Conservation (phyloP, 2,888 invertebrate species). For the Salticus scenicus region DNA sequence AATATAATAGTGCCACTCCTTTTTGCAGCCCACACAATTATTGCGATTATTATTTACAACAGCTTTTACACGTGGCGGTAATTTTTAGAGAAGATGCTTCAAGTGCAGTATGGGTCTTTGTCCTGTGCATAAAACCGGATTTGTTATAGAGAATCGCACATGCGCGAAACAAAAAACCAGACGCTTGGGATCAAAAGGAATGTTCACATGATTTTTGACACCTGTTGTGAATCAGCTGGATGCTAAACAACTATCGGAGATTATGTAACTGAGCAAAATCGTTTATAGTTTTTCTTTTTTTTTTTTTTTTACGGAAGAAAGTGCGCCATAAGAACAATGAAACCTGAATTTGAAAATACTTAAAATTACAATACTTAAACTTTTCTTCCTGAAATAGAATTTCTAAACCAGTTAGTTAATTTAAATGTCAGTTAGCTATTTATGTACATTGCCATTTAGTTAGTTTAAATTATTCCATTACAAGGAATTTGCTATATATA, state of each 20-base stretch:
- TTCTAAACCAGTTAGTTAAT: too few species aligned
- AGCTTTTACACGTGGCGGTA: constrained; percentile 33
- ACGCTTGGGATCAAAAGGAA: not conserved
- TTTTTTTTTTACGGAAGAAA: too few species aligned
- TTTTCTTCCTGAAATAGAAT: too few species aligned
- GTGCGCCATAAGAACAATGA: too few species aligned
- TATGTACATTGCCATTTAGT: too few species aligned
- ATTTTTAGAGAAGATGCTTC: constrained; percentile 33
- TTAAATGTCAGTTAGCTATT: too few species aligned
- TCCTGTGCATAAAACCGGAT: constrained; percentile 50
- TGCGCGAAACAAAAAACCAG: not conserved
- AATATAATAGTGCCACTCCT: constrained; percentile 5
- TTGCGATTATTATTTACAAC: constrained; percentile 34
- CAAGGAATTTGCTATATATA: too few species aligned
- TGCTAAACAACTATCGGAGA: not conserved
- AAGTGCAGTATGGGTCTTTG: constrained; percentile 58
- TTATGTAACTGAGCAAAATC: not conserved
- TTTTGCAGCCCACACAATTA: constrained; percentile 36
- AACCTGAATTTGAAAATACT: too few species aligned
- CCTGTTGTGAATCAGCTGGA: constrained; percentile 12
- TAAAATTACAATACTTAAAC: too few species aligned
- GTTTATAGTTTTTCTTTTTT: not conserved
- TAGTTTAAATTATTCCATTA: too few species aligned
- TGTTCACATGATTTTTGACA: constrained; percentile 18
- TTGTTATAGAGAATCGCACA: not conserved